phyloP scores from a whole-genome alignment of 1,140 invertebrate species.

The Choristoneura fumiferana region DNA sequence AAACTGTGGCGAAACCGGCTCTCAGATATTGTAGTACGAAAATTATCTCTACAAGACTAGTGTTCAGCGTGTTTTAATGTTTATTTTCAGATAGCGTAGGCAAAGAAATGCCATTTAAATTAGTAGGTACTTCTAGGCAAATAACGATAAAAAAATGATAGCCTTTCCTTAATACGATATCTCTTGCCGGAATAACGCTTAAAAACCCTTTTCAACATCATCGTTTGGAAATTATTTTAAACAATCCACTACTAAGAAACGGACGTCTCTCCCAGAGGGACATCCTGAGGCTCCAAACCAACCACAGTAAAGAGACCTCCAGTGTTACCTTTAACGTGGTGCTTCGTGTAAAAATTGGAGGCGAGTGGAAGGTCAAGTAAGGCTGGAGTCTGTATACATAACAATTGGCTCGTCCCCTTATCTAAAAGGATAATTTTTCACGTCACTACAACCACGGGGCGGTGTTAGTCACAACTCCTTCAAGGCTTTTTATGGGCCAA shows the following conservation, averaged over 20 bases:
- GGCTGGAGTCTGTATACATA: conserved; percentile 40
- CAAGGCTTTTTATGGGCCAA: conserved; percentile 51
- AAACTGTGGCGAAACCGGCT: too few species aligned
- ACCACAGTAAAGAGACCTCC: conserved; percentile 26
- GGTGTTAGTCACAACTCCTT: conserved; percentile 62
- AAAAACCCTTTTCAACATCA: conserved; percentile 18
- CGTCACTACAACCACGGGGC: conserved; percentile 48
- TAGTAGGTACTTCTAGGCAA: too few species aligned
- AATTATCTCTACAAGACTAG: too few species aligned
- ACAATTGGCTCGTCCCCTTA: conserved; percentile 55
- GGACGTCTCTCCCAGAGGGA: conserved; percentile 33
- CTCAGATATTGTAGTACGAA: too few species aligned
- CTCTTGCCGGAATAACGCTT: neutral
- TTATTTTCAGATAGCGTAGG: too few species aligned
- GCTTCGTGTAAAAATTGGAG: neutral
- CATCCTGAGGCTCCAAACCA: conserved; percentile 26
- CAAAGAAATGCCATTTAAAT: too few species aligned
- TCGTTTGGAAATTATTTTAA: conserved; percentile 43
- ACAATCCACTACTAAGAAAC: conserved; percentile 31
- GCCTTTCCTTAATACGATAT: neutral
- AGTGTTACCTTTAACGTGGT: neutral
- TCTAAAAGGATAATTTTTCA: conserved; percentile 67
- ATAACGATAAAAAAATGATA: too few species aligned
- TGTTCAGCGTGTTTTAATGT: too few species aligned
- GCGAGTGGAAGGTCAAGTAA: conserved; percentile 23